Evolutionary conservation across 2,797 vertebrate species (phyloP), one percentile per base, ranked within the genome.

Genomic region (Chelon auratus): DNA sequence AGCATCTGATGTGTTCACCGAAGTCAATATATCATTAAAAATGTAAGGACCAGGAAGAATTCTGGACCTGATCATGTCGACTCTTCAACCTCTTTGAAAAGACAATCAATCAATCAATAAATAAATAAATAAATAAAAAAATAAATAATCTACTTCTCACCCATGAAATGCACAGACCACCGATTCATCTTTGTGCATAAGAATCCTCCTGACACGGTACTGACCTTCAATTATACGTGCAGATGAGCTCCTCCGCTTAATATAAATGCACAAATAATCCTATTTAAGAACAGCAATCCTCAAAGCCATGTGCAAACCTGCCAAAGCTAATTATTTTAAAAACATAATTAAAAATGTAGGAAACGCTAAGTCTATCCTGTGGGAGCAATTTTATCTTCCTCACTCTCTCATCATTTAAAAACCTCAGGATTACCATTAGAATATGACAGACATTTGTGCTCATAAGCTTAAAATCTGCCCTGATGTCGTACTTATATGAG

Each of bases 1-100:
- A 85, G 57, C 56, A 68, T 86, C 71, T 66, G 11, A 80, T 75
- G 68, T 70, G 73, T 85, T 69, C 36, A 65, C 72, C 68, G 59
- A 65, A 70, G 83, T 83, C 74, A 84, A 65, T 47, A 37, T 47
- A 24, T 83, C 74, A 82, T 88, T 87, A 87, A 80, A 86, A 83
- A 78, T 45, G 14, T 43, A 15, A 40, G 62, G 81, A 77, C 82
- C 63, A 68, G 54, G 53, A 48, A 71, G 53, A 43, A 10, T 54
- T 54, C 47, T 73, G 67, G 77, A 78, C 58, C 59, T 66, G 56
- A 82, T 73, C 66, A 75, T 37, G 39, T 59, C 30, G 68, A 73
- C 33, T 63, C 55, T 17, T 50, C 18, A 37, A 15, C 24, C 55
- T 79, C 57, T 56, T 56, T 15, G n/a, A 20, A 0, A 52, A 10